Percentiles rank a stretch among this genome's conserved stretches.
phyloP scores from a whole-genome alignment of 2,113 vertebrate genomes.

The Gallinago paraguaiae region DNA sequence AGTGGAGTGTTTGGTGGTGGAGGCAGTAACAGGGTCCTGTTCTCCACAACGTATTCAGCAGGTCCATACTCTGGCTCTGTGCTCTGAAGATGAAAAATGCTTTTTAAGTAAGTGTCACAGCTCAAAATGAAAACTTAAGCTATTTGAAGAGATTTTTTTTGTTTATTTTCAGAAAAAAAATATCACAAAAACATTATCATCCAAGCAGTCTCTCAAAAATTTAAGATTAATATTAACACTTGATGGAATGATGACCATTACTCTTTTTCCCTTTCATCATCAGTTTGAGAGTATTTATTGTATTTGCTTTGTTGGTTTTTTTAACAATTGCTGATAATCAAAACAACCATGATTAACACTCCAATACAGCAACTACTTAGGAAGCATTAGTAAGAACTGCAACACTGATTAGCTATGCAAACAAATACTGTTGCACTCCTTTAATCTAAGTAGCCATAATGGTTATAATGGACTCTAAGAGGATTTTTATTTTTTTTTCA shows the following conservation, averaged over 20 bases:
- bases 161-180: not conserved
- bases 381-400: slow-evolving; percentile 6
- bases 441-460: not conserved
- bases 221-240: not conserved
- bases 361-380: not conserved
- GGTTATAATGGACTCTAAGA: slow-evolving; percentile 12
- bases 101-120: not conserved
- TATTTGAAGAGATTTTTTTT: not conserved
- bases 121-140: not conserved
- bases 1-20: not conserved
- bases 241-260: not conserved
- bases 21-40: not conserved
- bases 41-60: not conserved
- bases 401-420: slow-evolving; percentile 12
- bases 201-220: not conserved
- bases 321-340: not conserved
- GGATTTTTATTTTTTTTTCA: not conserved
- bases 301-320: not conserved
- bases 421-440: not conserved
- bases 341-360: not conserved
- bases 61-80: not conserved
- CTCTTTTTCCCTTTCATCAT: not conserved
- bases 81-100: not conserved
- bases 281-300: not conserved
- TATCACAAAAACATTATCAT: not conserved